Conservation (phyloP, 2,888 invertebrate genomes). For the Drosophila neoperkinsi region DNA sequence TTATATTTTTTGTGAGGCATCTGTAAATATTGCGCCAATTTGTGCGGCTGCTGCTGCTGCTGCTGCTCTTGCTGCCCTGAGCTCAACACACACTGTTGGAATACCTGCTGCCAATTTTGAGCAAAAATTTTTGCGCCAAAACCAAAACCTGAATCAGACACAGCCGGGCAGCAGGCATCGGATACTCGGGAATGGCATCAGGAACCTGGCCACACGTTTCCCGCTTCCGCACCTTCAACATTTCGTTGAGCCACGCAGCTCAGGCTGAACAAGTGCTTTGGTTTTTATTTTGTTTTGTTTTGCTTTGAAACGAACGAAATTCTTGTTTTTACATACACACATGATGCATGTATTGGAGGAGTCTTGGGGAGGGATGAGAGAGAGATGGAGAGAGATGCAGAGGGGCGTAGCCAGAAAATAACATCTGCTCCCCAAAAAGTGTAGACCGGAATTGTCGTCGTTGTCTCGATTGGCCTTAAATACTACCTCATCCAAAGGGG, state of each 20-base stretch:
- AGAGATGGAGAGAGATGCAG: not conserved
- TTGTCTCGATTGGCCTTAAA: conserved; percentile 25
- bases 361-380: conserved; percentile 2
- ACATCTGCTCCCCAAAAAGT: conserved; percentile 75
- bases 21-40: conserved; percentile 77
- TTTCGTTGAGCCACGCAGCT: conserved; percentile 62
- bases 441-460: conserved; percentile 63
- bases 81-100: conserved; percentile 9
- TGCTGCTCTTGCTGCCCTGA: conserved; percentile 7
- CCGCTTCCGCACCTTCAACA: conserved; percentile 47
- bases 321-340: conserved; percentile 30
- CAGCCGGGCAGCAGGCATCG: conserved; percentile 40
- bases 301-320: conserved; percentile 26
- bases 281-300: conserved; percentile 39
- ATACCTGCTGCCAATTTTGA: conserved; percentile 74
- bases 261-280: conserved; percentile 71
- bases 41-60: conserved; percentile 54
- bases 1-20: conserved; percentile 53
- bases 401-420: conserved; percentile 55
- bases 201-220: conserved; percentile 20
- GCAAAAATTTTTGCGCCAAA: conserved; percentile 73
- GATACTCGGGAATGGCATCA: not conserved
- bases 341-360: not conserved
- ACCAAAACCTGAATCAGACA: conserved; percentile 72
- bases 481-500: not conserved